Conservation (phyloP, 2,888 invertebrate species). For the Tenodera sinensis region DNA sequence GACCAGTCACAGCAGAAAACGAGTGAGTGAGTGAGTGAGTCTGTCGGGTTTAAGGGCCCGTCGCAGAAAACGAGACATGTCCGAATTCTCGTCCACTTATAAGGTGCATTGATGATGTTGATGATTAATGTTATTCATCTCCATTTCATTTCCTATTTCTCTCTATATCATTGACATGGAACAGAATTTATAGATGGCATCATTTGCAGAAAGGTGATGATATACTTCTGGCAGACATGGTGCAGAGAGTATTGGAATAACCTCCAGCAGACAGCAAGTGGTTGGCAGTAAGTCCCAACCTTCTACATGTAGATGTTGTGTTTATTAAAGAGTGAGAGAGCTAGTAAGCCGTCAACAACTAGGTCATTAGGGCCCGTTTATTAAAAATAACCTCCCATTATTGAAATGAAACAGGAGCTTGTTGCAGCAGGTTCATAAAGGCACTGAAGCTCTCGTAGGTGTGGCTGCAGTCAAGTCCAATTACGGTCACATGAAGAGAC, state of each 20-base stretch:
- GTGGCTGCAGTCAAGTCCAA: constrained; percentile 22
- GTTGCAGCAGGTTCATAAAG: constrained; percentile 34
- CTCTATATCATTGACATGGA: constrained; percentile 26
- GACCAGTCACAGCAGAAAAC: no score
- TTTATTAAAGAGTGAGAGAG: constrained; percentile 39
- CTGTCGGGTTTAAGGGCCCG: no score
- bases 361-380: no score
- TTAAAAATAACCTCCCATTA: constrained; percentile 33
- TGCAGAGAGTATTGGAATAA: constrained; percentile 33
- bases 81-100: constrained; percentile 39
- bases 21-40: no score
- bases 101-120: constrained; percentile 31
- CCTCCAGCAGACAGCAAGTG: constrained; percentile 37
- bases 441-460: constrained; percentile 35
- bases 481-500: not conserved
- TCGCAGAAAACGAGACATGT: constrained; percentile 39
- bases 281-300: constrained; percentile 10
- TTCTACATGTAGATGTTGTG: constrained; percentile 33
- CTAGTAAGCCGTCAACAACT: no score
- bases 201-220: constrained; percentile 35
- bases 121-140: constrained; percentile 34
- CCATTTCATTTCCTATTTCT: constrained; percentile 39
- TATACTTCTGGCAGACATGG: constrained; percentile 34
- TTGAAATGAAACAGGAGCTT: constrained; percentile 37
- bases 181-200: constrained; percentile 32